phyloP scores from a whole-genome alignment of 2,888 invertebrate species.

The Mythimna vitellina region DNA sequence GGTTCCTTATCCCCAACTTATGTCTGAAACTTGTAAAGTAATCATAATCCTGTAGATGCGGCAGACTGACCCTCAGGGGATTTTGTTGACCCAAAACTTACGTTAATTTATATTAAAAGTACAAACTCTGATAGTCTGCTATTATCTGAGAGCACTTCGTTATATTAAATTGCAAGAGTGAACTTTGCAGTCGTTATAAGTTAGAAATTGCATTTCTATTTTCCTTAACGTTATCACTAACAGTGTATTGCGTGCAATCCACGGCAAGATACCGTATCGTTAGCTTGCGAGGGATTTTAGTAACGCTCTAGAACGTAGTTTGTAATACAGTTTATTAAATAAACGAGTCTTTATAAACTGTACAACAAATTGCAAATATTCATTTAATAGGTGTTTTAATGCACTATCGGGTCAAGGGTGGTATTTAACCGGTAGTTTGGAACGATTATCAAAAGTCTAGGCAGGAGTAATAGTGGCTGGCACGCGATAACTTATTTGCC shows the following conservation, averaged over 20 bases:
- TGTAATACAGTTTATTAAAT: conserved; percentile 46
- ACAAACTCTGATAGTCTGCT: conserved; percentile 37
- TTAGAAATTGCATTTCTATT: conserved; percentile 34
- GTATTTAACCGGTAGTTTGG: conserved; percentile 77
- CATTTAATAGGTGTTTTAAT: conserved; percentile 69
- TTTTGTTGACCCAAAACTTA: conserved; percentile 65
- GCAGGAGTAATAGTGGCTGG: conserved; percentile 74
- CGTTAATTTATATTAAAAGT: conserved; percentile 54
- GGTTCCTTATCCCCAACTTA: conserved; percentile 56
- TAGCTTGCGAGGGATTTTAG: conserved; percentile 23
- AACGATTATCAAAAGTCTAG: conserved; percentile 82
- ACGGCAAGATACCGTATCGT: conserved; percentile 44
- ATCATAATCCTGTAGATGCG: conserved; percentile 60
- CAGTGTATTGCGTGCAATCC: conserved; percentile 49
- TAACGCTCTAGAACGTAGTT: conserved; percentile 24
- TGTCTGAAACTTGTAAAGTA: conserved; percentile 59
- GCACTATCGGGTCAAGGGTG: conserved; percentile 80
- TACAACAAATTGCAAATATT: conserved; percentile 66
- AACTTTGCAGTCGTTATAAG: conserved; percentile 18
- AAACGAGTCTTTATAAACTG: conserved; percentile 37
- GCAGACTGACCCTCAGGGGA: conserved; percentile 55
- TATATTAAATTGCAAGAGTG: conserved; percentile 7
- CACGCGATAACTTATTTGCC: conserved; percentile 77
- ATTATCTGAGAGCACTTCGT: conserved; percentile 19
- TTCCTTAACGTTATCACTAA: conserved; percentile 37